Conservation (phyloP, 1,140 invertebrate species). For the Trichomalopsis sarcophagae region DNA sequence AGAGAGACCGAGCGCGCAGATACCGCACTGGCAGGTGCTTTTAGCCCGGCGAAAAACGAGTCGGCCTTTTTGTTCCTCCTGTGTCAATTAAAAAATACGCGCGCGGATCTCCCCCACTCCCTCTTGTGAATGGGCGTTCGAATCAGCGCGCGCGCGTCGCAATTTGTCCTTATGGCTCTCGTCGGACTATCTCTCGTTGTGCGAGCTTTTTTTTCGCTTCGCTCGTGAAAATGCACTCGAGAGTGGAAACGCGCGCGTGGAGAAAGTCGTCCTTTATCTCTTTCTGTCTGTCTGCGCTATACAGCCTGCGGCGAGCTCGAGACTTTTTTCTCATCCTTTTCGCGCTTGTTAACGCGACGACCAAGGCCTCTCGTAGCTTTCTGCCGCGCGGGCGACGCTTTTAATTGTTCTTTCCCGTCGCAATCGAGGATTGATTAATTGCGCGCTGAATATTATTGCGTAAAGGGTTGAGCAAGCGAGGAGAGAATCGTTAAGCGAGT, state of each 20-base stretch:
- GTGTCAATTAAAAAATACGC: conserved; percentile 42
- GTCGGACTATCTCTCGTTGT: neutral
- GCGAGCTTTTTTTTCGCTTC: neutral
- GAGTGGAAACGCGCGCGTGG: neutral
- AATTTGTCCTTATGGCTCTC: conserved; percentile 27
- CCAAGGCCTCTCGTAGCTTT: conserved; percentile 9
- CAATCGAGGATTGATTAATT: conserved; percentile 29
- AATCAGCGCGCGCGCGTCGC: neutral
- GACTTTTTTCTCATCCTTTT: conserved; percentile 5
- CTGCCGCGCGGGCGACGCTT: neutral
- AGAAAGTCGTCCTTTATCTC: neutral
- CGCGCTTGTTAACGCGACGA: conserved; percentile 15
- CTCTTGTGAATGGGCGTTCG: neutral
- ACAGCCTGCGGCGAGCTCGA: neutral
- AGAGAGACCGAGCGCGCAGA: neutral
- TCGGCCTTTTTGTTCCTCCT: conserved; percentile 1
- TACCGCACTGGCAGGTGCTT: conserved; percentile 5
- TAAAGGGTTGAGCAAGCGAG: neutral
- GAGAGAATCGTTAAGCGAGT: neutral
- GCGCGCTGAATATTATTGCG: neutral
- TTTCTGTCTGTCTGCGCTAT: neutral
- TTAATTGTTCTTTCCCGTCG: conserved; percentile 12
- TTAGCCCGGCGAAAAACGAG: conserved; percentile 6
- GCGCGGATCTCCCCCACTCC: neutral
- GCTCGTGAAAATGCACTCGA: neutral